phyloP scores from a whole-genome alignment of 2,113 vertebrate species.

The Corvus moneduloides region DNA sequence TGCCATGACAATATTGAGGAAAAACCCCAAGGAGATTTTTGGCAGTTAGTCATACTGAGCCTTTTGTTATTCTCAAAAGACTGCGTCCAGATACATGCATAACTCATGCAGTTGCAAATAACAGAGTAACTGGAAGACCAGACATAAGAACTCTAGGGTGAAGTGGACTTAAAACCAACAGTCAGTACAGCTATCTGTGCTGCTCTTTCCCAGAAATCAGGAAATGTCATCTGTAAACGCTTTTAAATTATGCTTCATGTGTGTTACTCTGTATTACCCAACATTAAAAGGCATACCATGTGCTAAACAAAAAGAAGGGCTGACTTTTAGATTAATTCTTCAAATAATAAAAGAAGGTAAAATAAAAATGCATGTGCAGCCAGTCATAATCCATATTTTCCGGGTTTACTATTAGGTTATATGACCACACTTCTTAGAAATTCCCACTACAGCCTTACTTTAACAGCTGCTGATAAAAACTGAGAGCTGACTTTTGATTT shows the following conservation, averaged over 20 bases:
- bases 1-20: background rate
- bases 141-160: background rate
- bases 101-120: background rate
- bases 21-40: background rate
- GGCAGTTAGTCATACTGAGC: background rate
- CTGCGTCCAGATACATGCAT: background rate
- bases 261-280: background rate
- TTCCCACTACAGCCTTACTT: background rate
- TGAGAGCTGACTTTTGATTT: background rate
- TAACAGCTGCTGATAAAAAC: background rate
- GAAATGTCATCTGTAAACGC: background rate
- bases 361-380: background rate
- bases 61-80: background rate
- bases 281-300: background rate
- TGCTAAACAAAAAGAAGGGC: background rate
- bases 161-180: background rate
- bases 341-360: background rate
- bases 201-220: background rate
- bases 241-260: background rate
- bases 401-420: background rate
- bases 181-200: background rate
- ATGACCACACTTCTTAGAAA: background rate
- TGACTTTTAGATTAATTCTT: background rate
- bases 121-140: background rate
- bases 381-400: background rate